Percentiles rank a stretch among this genome's conserved stretches.
Evolutionary conservation across 2,888 invertebrate genomes (phyloP).

Genomic region (Syrista parreyssii): DNA sequence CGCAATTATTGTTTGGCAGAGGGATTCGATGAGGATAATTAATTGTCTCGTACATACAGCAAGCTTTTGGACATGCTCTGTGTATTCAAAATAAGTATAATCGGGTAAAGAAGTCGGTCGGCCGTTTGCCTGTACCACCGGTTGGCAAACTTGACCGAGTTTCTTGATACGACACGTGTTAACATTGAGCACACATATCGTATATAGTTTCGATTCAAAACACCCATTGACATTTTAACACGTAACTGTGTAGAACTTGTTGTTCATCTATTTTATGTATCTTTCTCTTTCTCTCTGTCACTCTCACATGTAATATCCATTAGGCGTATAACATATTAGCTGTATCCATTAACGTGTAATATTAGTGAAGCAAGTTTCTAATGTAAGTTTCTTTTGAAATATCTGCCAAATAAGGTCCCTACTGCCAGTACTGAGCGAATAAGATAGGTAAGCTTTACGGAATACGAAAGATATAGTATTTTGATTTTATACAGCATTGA

Average conservation of each 20-base stretch:
- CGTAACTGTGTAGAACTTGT: not conserved
- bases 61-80: not conserved
- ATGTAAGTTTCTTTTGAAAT: conserved; percentile 55
- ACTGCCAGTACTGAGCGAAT: conserved; percentile 86
- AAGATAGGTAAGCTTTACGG: conserved; percentile 68
- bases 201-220: not conserved
- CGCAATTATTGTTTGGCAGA: not conserved
- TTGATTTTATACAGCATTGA: not conserved
- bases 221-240: not conserved
- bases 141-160: too few relatives aligned
- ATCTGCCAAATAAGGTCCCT: conserved; percentile 72
- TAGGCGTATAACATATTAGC: not conserved
- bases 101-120: too few relatives aligned
- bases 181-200: not conserved
- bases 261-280: not conserved
- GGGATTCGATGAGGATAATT: not conserved
- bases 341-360: not conserved
- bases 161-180: not conserved
- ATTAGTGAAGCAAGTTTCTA: conserved; percentile 20
- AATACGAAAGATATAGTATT: conserved; percentile 48
- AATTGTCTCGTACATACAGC: not conserved
- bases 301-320: not conserved
- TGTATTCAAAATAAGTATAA: not conserved
- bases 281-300: not conserved
- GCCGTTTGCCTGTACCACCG: too few relatives aligned